Evolutionary conservation across 2,888 invertebrate genomes (phyloP).

Genomic region (Machimus atricapillus): DNA sequence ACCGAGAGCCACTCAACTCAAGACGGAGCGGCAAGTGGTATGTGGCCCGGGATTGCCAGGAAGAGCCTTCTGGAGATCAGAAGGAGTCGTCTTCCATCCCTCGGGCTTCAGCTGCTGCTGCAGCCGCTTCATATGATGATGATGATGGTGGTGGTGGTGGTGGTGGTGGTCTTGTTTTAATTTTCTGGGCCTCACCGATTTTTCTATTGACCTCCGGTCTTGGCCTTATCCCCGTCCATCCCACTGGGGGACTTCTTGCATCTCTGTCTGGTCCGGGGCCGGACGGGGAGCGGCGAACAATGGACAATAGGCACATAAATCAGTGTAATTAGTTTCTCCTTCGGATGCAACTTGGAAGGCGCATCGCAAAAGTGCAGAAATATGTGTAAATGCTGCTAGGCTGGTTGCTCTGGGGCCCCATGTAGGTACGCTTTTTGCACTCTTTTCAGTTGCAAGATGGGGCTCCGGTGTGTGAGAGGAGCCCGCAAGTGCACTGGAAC

Average conservation of each 20-base stretch:
- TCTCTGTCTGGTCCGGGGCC: slow-evolving; percentile 10
- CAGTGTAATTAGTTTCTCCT: slow-evolving; percentile 87
- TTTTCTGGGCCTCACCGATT: slow-evolving; percentile 17
- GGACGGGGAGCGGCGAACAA: slow-evolving; percentile 65
- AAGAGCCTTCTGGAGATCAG: slow-evolving; percentile 1
- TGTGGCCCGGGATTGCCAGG: not conserved
- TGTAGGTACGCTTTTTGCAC: not conserved
- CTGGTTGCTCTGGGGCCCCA: not conserved
- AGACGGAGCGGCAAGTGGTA: not conserved
- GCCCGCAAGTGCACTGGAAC: not conserved
- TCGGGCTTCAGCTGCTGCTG: not conserved
- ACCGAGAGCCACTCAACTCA: not conserved
- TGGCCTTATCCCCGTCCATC: not conserved
- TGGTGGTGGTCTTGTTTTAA: slow-evolving; percentile 10
- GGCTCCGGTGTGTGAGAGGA: not conserved
- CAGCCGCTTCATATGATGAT: not conserved
- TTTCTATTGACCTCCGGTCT: slow-evolving; percentile 32
- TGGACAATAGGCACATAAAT: slow-evolving; percentile 93
- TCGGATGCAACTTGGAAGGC: slow-evolving; percentile 37
- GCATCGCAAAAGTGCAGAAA: slow-evolving; percentile 38
- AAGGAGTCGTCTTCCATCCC: slow-evolving; percentile 33
- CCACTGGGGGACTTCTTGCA: not conserved
- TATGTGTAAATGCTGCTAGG: slow-evolving; percentile 6
- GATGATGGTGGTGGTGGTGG: not conserved
- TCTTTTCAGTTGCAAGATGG: not conserved